A percentile compares a stretch with the other conserved stretches of the same genome.
phyloP scores from a whole-genome alignment of 2,113 vertebrate genomes.

The Dryoscopus gambensis region DNA sequence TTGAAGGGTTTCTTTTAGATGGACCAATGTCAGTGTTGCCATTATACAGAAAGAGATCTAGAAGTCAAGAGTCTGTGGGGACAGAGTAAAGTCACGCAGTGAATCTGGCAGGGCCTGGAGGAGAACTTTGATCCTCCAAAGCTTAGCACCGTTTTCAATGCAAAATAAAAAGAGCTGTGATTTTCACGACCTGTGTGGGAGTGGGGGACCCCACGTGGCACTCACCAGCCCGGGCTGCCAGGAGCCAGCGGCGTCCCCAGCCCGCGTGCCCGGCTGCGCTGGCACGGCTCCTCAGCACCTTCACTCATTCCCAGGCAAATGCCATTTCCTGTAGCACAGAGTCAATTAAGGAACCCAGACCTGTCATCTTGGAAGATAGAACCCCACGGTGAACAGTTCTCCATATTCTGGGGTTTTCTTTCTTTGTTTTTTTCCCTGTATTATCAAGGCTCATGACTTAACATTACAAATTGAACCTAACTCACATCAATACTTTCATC shows the following conservation, averaged over 20 bases:
- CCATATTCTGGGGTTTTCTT: background rate
- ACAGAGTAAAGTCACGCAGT: background rate
- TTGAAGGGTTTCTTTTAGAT: background rate
- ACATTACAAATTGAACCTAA: background rate
- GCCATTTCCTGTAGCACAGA: background rate
- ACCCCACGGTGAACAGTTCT: background rate
- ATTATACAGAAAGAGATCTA: background rate
- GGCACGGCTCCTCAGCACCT: background rate
- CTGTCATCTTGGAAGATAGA: background rate
- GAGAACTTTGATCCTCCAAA: background rate
- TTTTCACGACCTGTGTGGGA: background rate
- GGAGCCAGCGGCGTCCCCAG: background rate
- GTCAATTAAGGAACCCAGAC: background rate
- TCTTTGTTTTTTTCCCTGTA: background rate
- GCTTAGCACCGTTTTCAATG: background rate
- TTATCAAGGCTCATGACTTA: background rate
- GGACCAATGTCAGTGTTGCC: background rate
- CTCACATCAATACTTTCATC: background rate
- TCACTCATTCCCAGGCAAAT: background rate
- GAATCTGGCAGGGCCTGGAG: background rate
- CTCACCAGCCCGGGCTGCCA: background rate
- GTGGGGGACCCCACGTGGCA: background rate
- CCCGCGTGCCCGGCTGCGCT: fast-evolving
- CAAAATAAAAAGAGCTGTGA: background rate
- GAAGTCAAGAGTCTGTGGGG: background rate